Conservation (phyloP, 1,140 invertebrate genomes). For the Dendrolimus punctatus region DNA sequence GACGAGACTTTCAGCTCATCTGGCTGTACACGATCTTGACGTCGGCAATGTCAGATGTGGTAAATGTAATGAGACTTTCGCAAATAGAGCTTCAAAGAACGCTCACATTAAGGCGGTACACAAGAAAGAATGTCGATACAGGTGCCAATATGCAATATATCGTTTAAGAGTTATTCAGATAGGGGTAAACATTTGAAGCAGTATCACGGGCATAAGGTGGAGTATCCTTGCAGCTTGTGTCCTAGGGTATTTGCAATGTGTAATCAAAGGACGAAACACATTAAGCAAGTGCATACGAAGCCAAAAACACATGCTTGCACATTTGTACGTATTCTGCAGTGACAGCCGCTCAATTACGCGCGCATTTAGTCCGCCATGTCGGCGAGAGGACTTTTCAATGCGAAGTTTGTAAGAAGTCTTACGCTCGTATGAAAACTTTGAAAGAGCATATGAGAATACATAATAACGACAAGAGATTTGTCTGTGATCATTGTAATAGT, state of each 20-base stretch:
- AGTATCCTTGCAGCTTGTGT: slow-evolving; percentile 59
- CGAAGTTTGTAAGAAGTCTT: slow-evolving; percentile 67
- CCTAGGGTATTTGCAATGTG: slow-evolving; percentile 45
- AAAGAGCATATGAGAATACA: slow-evolving; percentile 70
- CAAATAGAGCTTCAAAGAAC: slow-evolving; percentile 29
- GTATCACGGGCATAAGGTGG: slow-evolving; percentile 44
- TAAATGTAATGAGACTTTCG: slow-evolving; percentile 48
- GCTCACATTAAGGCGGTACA: slow-evolving; percentile 37
- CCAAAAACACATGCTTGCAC: slow-evolving; percentile 53
- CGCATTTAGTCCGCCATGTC: slow-evolving; percentile 50
- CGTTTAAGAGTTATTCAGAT: slow-evolving; percentile 65
- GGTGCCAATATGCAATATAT: slow-evolving; percentile 66
- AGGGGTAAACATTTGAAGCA: slow-evolving; percentile 62
- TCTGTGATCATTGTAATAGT: slow-evolving; percentile 70
- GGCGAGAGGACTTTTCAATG: slow-evolving; percentile 51
- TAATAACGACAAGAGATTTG: slow-evolving; percentile 55
- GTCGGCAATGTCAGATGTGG: slow-evolving; percentile 35
- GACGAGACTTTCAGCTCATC: slow-evolving; percentile 43
- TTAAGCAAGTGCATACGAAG: slow-evolving; percentile 54
- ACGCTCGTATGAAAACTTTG: slow-evolving; percentile 63
- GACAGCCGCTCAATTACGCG: slow-evolving; percentile 41
- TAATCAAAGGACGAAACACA: slow-evolving; percentile 57
- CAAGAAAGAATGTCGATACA: slow-evolving; percentile 37
- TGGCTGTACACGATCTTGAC: slow-evolving; percentile 39
- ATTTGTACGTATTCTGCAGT: slow-evolving; percentile 54